phyloP scores from a whole-genome alignment of 1,140 invertebrate genomes.

The Ips nitidus region DNA sequence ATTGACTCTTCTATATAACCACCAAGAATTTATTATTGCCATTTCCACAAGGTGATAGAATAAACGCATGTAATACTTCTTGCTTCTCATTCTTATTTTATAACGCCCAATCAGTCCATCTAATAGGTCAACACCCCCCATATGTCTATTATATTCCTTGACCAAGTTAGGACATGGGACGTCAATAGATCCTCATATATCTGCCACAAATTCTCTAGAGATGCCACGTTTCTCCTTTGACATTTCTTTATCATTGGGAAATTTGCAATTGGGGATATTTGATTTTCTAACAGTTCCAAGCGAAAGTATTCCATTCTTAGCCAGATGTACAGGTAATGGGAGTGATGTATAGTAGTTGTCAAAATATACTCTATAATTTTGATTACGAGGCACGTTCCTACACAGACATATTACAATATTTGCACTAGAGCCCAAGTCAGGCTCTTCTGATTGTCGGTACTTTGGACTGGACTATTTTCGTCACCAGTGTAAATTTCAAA shows the following conservation, averaged over 20 bases:
- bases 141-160: too few relatives aligned
- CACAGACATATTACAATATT: constrained; percentile 38
- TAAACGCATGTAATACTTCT: too few relatives aligned
- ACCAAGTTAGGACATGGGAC: too few relatives aligned
- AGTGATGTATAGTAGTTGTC: constrained; percentile 36
- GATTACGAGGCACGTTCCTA: constrained; percentile 31
- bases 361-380: constrained; percentile 38
- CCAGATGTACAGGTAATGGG: constrained; percentile 33
- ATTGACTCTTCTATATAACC: constrained; percentile 24
- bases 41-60: too few relatives aligned
- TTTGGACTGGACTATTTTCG: constrained; percentile 12
- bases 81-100: too few relatives aligned
- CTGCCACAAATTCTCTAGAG: too few relatives aligned
- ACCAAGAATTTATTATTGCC: constrained; percentile 40
- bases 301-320: constrained; percentile 35
- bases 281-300: constrained; percentile 37
- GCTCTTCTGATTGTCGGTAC: constrained; percentile 10
- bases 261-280: constrained; percentile 34
- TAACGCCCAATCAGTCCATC: too few relatives aligned
- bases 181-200: too few relatives aligned
- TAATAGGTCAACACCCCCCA: too few relatives aligned
- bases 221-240: constrained; percentile 17
- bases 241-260: constrained; percentile 18
- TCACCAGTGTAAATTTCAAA: constrained; percentile 32
- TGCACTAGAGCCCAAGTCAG: constrained; percentile 37